Evolutionary conservation across 2,113 vertebrate genomes (phyloP).

Genomic region (Paradoxurus hermaphroditus): DNA sequence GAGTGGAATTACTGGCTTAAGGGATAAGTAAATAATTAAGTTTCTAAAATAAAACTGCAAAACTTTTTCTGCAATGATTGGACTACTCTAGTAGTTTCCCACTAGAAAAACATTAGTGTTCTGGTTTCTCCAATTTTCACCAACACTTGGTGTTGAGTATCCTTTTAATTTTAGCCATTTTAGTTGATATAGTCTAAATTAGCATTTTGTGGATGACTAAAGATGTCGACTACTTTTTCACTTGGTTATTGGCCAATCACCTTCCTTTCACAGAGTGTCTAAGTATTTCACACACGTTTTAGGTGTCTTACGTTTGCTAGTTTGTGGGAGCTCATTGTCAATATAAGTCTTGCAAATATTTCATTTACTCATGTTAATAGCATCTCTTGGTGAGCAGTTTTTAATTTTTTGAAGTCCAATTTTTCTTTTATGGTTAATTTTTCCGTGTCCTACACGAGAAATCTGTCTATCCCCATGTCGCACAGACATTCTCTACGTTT

Average conservation of each 20-base stretch:
- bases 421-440: background rate
- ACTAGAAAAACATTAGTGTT: background rate
- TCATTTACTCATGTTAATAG: background rate
- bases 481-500: background rate
- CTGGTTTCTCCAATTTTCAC: background rate
- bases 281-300: background rate
- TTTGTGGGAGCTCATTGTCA: background rate
- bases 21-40: background rate
- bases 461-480: background rate
- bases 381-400: background rate
- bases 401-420: background rate
- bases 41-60: background rate
- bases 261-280: background rate
- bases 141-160: background rate
- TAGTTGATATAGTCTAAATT: background rate
- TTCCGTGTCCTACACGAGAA: background rate
- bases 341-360: background rate
- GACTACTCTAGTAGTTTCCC: background rate
- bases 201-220: background rate
- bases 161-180: background rate
- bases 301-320: background rate
- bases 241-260: background rate
- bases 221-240: background rate
- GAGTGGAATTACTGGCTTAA: background rate
- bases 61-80: background rate